These are phyloP conservation scores for Drosophila buzzatii DNA, from an alignment of 2,888 invertebrate species.

Conservation along the genomic window DNA sequence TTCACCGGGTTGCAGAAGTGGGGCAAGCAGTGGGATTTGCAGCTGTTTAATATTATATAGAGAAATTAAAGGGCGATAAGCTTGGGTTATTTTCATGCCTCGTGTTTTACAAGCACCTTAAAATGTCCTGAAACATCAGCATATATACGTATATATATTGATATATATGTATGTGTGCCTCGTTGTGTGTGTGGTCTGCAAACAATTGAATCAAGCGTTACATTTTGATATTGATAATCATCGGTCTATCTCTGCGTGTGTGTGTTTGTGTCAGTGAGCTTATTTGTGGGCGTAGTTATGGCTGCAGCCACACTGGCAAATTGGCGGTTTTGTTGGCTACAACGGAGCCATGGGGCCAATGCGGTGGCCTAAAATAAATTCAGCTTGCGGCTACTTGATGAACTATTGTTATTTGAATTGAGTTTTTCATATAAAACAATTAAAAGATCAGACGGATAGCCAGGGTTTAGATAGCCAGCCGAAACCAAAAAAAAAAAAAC, in stretches of 20 bases:
- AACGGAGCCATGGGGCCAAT: slow-evolving; percentile 68
- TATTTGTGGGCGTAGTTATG: slow-evolving; percentile 49
- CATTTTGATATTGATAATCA: slow-evolving; percentile 44
- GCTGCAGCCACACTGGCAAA: slow-evolving; percentile 57
- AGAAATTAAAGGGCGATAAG: slow-evolving; percentile 77
- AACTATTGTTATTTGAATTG: slow-evolving; percentile 60
- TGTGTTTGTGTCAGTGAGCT: slow-evolving; percentile 1
- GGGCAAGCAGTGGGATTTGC: neutral
- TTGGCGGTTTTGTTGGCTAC: slow-evolving; percentile 76
- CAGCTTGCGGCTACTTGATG: slow-evolving; percentile 70
- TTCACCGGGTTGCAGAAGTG: slow-evolving; percentile 15
- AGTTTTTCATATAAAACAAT: slow-evolving; percentile 61
- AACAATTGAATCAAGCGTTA: slow-evolving; percentile 28
- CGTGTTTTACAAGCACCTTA: slow-evolving; percentile 56
- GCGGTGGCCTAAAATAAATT: slow-evolving; percentile 67
- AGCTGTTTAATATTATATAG: slow-evolving; percentile 39
- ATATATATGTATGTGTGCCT: neutral
- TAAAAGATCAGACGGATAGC: slow-evolving; percentile 42
- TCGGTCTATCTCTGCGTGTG: slow-evolving; percentile 12
- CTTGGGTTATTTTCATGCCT: slow-evolving; percentile 63
- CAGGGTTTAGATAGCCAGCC: slow-evolving; percentile 21
- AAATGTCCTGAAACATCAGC: slow-evolving; percentile 30
- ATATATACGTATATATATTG: neutral
- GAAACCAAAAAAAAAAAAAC: neutral
- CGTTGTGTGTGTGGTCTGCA: slow-evolving; percentile 23